Evolutionary conservation across 2,797 vertebrate species (phyloP), one percentile per base, ranked within the genome.

Genomic region (Neostethus bicornis): DNA sequence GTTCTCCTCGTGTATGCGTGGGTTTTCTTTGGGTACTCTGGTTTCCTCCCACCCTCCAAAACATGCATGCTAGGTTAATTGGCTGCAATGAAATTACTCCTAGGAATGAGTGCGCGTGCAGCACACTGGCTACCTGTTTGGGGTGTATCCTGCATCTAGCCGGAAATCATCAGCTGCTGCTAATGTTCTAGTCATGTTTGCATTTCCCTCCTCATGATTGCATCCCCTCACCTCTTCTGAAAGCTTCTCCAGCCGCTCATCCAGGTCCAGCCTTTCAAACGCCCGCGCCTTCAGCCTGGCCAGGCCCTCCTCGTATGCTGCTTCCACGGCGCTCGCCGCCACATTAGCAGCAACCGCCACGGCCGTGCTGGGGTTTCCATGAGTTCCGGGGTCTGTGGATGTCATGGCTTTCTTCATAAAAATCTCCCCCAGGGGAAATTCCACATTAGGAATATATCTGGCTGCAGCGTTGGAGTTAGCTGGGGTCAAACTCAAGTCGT

Each of bases 241-340:
- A 66, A 98, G 88, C 79, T 98, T 94, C 90, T 98, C 97, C 77
- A 98, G 90, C 51, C 96, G 84, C 83, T 98, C 94, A 59, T 98
- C 96, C 78, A 98, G 92, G 70, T 99, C 96, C 63, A 99, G 91
- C 49, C 96, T 94, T 77, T 98, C 97, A n/a, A 99, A 95, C 2
- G 97, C 96, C 0, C 95, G 91, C 14, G 97, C 96, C 89, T 98
- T 97, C 39, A 99, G 91, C 64, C 97, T 93, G 26, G 96, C 95
- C 86, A 98, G 82, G 32, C 97, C 96, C 66, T 99, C 97, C 78
- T 99, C 97, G 0, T 99, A 99, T 16, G 96, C 96, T 0, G 95
- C 86, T 29, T 98, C 97, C 19, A 96, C 92, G 0, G 96, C 77
- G 2, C 94, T 95, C 0, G 95, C 94, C 0, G 96, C 93, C 0